These are phyloP conservation scores for Ophion ventricosus DNA, from an alignment of 2,888 invertebrate genomes.

Conservation along the genomic window DNA sequence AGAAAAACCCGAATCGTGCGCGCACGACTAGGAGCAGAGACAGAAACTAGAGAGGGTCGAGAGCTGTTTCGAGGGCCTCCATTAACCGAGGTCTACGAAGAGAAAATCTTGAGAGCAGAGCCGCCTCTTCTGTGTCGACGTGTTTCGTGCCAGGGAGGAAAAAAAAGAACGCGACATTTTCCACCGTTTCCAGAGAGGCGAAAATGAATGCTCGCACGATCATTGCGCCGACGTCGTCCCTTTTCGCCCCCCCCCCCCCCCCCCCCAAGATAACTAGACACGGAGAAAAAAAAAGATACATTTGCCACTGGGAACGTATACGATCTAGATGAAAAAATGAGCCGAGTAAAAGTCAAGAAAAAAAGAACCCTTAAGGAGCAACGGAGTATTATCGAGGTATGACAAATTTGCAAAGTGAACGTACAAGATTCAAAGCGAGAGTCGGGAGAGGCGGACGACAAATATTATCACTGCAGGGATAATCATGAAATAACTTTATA, in stretches of 20 bases:
- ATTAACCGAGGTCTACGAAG: neutral
- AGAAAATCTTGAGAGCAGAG: neutral
- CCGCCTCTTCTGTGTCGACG: neutral
- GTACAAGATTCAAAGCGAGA: neutral
- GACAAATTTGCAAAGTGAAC: neutral
- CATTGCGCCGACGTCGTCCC: neutral
- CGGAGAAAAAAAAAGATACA: neutral
- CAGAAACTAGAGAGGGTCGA: neutral
- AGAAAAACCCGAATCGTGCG: slow-evolving; percentile 34
- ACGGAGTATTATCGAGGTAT: neutral
- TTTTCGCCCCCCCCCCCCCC: neutral
- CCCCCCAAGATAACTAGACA: neutral
- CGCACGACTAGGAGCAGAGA: neutral
- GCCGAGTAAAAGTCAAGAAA: neutral
- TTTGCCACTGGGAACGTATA: neutral
- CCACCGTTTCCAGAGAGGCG: slow-evolving; percentile 76
- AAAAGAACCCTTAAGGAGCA: neutral
- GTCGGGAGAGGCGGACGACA: neutral
- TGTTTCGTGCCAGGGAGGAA: slow-evolving; percentile 21
- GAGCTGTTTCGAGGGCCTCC: neutral
- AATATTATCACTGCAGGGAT: neutral
- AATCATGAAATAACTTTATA: neutral
- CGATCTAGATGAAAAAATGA: neutral
- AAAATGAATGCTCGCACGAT: neutral
- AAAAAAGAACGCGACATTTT: slow-evolving; percentile 71